Evolutionary conservation across 1,140 invertebrate genomes (phyloP), one percentile per base, ranked within the genome.

Genomic region (Drosophila elegans): DNA sequence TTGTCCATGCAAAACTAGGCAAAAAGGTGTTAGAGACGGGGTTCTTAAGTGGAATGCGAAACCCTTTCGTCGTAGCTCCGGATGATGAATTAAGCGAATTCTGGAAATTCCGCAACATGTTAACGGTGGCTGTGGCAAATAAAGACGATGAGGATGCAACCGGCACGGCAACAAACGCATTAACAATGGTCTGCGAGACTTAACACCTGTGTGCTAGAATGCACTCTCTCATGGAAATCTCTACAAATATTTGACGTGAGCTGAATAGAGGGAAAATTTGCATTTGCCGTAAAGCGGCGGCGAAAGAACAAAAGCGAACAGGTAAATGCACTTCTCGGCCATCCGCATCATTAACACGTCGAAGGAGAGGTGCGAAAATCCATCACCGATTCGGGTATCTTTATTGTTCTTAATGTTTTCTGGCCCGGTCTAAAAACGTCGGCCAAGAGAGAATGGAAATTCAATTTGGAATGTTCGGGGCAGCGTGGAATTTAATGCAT

Each of bases 181-280:
- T 89, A 80, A 84, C 84, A 88, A 88, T 80, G 80, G 75, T 56
- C 84, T 89, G 83, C 73, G 67, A 88, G 66, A 83, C 82, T 71
- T 88, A 83, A 72, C 84, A 88, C 84, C 84, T 88, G 84, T 84
- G 84, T 88, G 84, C 83, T 69, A 88, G 80, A 84, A 88, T 89
- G 84, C 83, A 88, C 79, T 88, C 75, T 53, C 44, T 34, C 21
- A 64, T 74, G 84, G 67, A 84, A 89, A 89, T 89, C 84, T 84
- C 63, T 68, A 89, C 84, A 89, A 89, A 89, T 89, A 89, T 89
- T 89, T 89, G 77, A 89, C 77, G 77, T 74, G 62, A 84, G 62
- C 53, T 71, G 76, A 84, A 89, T 80, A 78, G 77, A 89, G 57
- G 51, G 66, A 84, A 84, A 88, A 89, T 89, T 89, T 89, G 84